Conservation (phyloP, 1,140 invertebrate genomes). For the Parapsyche elsis region DNA sequence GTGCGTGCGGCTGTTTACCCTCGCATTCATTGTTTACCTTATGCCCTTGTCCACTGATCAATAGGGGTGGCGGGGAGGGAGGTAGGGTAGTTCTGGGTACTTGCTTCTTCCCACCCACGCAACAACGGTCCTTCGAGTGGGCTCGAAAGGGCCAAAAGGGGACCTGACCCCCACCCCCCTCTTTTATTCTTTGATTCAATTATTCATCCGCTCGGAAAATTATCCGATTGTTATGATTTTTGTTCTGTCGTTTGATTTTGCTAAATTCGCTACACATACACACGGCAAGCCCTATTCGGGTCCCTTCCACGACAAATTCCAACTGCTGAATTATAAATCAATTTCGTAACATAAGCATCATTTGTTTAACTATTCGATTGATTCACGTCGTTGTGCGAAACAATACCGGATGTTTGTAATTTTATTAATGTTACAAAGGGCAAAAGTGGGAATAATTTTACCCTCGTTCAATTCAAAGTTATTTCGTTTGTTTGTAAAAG, state of each 20-base stretch:
- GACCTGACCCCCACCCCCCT: not conserved
- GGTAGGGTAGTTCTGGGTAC: conserved; percentile 22
- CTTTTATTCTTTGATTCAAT: conserved; percentile 55
- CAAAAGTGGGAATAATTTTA: not conserved
- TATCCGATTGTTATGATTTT: conserved; percentile 57
- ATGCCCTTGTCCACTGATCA: conserved; percentile 56
- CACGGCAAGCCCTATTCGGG: not conserved
- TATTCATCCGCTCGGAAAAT: conserved; percentile 57
- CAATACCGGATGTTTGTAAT: too few species aligned
- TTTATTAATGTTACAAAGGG: not conserved
- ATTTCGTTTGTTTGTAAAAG: conserved; percentile 17
- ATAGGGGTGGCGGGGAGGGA: conserved; percentile 47
- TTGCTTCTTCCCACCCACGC: conserved; percentile 47
- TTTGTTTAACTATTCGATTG: too few species aligned
- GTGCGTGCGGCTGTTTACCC: conserved; percentile 56
- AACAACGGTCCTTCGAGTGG: conserved; percentile 40
- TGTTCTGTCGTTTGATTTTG: conserved; percentile 13
- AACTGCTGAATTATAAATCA: too few species aligned
- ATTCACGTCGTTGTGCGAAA: too few species aligned
- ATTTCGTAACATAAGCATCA: too few species aligned
- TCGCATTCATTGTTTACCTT: conserved; percentile 57
- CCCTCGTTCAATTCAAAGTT: not conserved
- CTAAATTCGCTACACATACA: not conserved
- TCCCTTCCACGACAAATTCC: not conserved
- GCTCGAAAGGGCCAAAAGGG: conserved; percentile 36